Conservation (phyloP, 1,140 invertebrate genomes). For the Acromyrmex charruanus region DNA sequence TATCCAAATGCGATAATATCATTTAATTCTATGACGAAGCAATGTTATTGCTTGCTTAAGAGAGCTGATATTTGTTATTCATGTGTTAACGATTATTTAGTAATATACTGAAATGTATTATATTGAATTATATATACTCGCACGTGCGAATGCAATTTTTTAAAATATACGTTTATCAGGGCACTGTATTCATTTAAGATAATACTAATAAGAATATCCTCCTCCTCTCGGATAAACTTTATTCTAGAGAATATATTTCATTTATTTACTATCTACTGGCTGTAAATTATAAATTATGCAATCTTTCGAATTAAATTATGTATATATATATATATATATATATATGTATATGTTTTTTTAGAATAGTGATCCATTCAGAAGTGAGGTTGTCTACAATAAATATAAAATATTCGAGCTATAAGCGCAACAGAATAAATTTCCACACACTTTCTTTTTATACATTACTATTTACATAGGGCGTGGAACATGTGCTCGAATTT, state of each 20-base stretch:
- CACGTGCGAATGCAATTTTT: background rate
- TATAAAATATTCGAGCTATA: constrained; percentile 21
- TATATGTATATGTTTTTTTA: background rate
- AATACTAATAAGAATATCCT: constrained; percentile 9
- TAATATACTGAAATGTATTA: constrained; percentile 23
- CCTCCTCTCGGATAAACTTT: constrained; percentile 5
- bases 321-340: too few species aligned
- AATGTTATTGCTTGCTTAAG: constrained; percentile 32
- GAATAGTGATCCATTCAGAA: constrained; percentile 16
- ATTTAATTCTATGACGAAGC: constrained; percentile 18
- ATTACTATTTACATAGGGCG: background rate
- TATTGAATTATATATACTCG: constrained; percentile 22
- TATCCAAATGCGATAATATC: background rate
- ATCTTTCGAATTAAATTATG: constrained; percentile 17
- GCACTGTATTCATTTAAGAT: background rate
- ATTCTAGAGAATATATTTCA: constrained; percentile 21
- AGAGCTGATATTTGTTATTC: constrained; percentile 18
- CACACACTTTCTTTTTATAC: background rate
- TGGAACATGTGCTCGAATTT: constrained; percentile 18
- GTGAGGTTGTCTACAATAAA: constrained; percentile 15
- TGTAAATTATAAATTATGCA: constrained; percentile 33
- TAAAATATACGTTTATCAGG: constrained; percentile 13
- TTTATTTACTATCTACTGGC: constrained; percentile 37
- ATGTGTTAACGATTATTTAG: constrained; percentile 12
- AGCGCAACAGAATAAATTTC: constrained; percentile 1